Conservation (phyloP, 2,113 vertebrate species). For the Microcebus griseorufus region DNA sequence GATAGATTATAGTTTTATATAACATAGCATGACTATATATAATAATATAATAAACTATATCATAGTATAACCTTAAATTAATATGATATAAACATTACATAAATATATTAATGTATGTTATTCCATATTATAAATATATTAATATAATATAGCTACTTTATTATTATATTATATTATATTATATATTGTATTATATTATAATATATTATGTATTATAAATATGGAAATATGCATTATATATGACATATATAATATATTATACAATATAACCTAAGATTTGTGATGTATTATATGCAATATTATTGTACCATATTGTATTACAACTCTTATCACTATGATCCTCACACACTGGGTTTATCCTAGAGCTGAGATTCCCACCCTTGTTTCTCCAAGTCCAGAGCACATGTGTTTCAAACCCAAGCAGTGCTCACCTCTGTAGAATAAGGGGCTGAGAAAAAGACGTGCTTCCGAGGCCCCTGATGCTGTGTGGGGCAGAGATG, state of each 20-base stretch:
- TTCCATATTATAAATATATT: background rate
- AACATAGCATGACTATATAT: background rate
- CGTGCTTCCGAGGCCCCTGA: fast-evolving
- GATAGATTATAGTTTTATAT: background rate
- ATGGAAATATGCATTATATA: too few relatives aligned
- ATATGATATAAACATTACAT: background rate
- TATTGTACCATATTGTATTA: background rate
- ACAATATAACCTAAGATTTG: background rate
- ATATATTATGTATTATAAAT: background rate
- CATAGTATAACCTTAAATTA: background rate
- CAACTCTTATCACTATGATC: background rate
- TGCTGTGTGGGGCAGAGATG: fast-evolving
- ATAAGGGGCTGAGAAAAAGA: background rate
- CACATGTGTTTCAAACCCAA: too few relatives aligned
- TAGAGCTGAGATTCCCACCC: background rate
- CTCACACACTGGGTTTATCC: background rate
- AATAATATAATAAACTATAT: background rate
- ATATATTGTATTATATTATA: background rate
- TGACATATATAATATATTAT: background rate
- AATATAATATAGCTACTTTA: background rate
- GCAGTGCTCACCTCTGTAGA: background rate
- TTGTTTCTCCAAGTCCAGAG: background rate
- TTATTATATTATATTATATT: background rate
- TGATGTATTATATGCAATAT: background rate
- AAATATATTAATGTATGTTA: background rate